Evolutionary conservation across 1,140 invertebrate genomes (phyloP).

Genomic region (Dufourea novaeangliae): DNA sequence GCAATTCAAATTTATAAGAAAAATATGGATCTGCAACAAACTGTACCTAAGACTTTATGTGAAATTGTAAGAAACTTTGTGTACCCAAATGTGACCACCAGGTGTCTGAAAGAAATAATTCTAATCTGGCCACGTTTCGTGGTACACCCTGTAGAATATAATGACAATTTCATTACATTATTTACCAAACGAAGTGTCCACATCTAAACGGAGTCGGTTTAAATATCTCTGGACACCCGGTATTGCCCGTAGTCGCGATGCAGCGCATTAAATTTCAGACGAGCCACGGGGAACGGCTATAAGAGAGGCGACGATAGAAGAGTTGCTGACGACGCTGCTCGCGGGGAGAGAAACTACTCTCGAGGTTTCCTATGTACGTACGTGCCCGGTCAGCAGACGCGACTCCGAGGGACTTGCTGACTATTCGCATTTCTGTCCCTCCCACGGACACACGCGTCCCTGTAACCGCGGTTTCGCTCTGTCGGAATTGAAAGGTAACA

Average conservation of each 20-base stretch:
- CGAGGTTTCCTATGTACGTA: slow-evolving; percentile 50
- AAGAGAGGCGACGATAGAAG: slow-evolving; percentile 46
- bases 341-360: slow-evolving; percentile 44
- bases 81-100: no score
- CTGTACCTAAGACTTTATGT: no score
- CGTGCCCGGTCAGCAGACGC: slow-evolving; percentile 49
- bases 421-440: slow-evolving; percentile 44
- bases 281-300: slow-evolving; percentile 37
- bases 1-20: no score
- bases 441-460: neutral
- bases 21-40: no score
- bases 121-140: no score
- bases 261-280: slow-evolving; percentile 32
- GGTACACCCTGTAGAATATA: no score
- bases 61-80: no score
- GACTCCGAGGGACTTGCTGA: slow-evolving; percentile 51
- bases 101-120: no score
- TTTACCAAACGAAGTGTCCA: no score
- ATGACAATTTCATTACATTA: no score
- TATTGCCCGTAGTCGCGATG: neutral
- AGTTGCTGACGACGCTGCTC: slow-evolving; percentile 55
- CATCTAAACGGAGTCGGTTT: no score
- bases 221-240: neutral
- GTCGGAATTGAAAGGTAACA: slow-evolving; percentile 46
- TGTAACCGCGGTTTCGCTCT: slow-evolving; percentile 27